A percentile compares a stretch with the other conserved stretches of the same genome.
These are phyloP conservation scores for Archegozetes longisetosus DNA, from an alignment of 1,140 invertebrate genomes.

Conservation along the genomic window DNA sequence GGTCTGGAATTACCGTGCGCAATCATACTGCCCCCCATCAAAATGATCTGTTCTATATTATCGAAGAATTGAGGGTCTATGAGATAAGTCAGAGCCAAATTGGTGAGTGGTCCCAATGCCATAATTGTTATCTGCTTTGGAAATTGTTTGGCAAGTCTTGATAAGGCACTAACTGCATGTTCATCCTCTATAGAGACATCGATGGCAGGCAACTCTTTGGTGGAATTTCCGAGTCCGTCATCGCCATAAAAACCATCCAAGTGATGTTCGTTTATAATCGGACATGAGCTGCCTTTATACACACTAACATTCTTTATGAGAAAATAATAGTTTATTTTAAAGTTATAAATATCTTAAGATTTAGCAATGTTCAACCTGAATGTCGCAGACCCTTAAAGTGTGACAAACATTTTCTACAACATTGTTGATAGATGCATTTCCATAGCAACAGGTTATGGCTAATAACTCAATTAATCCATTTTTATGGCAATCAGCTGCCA, in stretches of 20 bases:
- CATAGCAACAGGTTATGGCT: no score
- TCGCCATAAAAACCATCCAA: neutral
- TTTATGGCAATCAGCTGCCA: no score
- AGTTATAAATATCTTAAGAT: no score
- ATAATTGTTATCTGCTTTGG: constrained; percentile 24
- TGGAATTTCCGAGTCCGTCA: neutral
- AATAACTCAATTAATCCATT: no score
- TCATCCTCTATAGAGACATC: neutral
- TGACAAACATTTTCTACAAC: no score
- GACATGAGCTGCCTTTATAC: neutral
- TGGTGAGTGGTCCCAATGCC: constrained; percentile 46
- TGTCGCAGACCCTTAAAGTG: no score
- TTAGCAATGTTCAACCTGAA: no score
- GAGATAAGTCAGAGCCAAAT: constrained; percentile 50
- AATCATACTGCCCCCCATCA: constrained; percentile 59
- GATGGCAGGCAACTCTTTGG: neutral
- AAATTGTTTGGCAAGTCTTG: neutral
- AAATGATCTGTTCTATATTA: constrained; percentile 43
- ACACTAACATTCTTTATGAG: neutral
- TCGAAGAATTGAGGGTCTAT: constrained; percentile 43
- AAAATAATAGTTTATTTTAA: no score
- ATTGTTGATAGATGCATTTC: no score
- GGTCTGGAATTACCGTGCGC: constrained; percentile 47
- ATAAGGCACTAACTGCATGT: neutral
- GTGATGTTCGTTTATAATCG: neutral